phyloP scores from a whole-genome alignment of 2,888 invertebrate genomes.

The Rotaria magnacalcarata region DNA sequence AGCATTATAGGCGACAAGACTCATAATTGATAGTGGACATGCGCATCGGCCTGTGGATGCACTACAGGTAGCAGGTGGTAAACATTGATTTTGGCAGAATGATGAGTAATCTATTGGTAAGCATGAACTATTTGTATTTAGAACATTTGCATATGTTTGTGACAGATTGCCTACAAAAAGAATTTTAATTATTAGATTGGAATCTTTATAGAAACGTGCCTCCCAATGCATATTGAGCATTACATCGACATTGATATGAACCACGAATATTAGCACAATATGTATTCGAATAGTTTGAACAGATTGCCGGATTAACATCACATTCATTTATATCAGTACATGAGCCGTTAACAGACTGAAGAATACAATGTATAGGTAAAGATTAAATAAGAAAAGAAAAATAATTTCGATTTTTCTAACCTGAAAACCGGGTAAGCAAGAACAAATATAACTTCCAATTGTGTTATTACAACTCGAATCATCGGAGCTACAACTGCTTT shows the following conservation, averaged over 20 bases:
- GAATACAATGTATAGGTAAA: neutral
- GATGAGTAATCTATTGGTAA: too few relatives aligned
- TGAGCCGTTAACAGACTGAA: neutral
- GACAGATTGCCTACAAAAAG: neutral
- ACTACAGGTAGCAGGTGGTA: too few relatives aligned
- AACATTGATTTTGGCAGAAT: too few relatives aligned
- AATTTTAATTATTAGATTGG: neutral
- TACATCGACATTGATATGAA: slow-evolving; percentile 11
- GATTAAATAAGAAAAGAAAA: neutral
- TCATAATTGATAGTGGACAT: too few relatives aligned
- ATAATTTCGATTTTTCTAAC: neutral
- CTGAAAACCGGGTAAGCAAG: neutral
- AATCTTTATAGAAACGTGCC: neutral
- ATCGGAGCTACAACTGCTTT: too few relatives aligned
- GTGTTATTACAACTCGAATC: too few relatives aligned
- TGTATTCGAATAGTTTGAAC: neutral
- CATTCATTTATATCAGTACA: neutral
- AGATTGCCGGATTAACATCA: neutral
- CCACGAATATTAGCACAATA: neutral
- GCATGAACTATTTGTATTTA: too few relatives aligned
- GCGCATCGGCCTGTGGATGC: neutral
- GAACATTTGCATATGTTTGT: too few relatives aligned
- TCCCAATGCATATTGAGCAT: neutral
- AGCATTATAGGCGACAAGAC: too few relatives aligned
- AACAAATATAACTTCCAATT: too few relatives aligned